Evolutionary conservation across 1,140 invertebrate species (phyloP), one percentile per base, ranked within the genome.

Genomic region (Drosophila melanica): DNA sequence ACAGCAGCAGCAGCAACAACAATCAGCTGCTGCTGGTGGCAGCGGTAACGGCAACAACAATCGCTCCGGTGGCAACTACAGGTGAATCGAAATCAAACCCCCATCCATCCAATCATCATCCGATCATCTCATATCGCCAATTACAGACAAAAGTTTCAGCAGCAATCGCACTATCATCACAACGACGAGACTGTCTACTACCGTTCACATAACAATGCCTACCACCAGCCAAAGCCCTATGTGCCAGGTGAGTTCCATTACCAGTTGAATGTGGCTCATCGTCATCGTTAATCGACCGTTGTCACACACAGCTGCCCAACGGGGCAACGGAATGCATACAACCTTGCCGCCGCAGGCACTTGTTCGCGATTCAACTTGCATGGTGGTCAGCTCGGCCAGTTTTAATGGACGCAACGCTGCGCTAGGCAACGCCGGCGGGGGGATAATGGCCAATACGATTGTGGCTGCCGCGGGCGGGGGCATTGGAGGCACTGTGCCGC

Each of bases 181-280:
- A 91, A 91, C 76, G 90, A 91, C 73, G 90, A 91, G 82, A 85
- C 90, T 89, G 90, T 91, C 67, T 91, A 91, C 47, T 91, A 91
- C 66, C 90, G 90, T 78, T 90, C 90, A 78, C 90, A 91, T 50
- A 91, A 90, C 54, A 91, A 90, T 57, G 76, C 80, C 57, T 90
- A 91, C 70, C 86, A 91, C 77, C 90, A 91, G 79, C 90, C 82
- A 85, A 91, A 91, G 70, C 90, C 90, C 75, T 91, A 91, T 85
- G 90, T 91, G 82, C 90, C 90, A 91, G 86, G 90, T 91, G 57
- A 89, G 69, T 79, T 16, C 1, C 8, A 37, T 9, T 14, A 6
- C 0, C 14, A 53, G 16, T 27, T 16, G 10, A 37, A 10, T 33
- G 9, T 16, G 12, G 12, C n/a, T 12, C 7, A 35, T 8, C 0